Base-by-base conservation (phyloP, 2,888 invertebrate species). In the Polylopha cassiicola region DNA sequence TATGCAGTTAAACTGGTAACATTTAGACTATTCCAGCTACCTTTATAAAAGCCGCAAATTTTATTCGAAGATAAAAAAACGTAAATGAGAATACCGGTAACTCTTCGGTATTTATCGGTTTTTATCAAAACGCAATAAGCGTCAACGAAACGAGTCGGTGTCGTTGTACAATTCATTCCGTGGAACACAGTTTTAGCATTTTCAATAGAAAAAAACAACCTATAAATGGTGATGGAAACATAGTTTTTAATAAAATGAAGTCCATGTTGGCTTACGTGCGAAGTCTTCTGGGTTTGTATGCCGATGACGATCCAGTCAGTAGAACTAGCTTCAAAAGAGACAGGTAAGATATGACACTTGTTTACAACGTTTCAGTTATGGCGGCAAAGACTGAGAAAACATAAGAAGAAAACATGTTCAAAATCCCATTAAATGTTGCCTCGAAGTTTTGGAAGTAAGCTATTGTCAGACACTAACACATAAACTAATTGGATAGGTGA, bases 311-410 rank as follows among this genome's bases (percentile, higher is more conserved):
- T 58, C 60, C 65, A 37, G 45, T 60, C 44, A 51, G 52, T 43
- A 65, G 63, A 55, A 59, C 67, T 54, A 73, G 68, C 71, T 69
- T 72, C 67, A 86, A 86, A 72, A 73, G 86, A 67, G 75, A 82
- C 77, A 86, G 86, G 86, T 85, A n/a, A n/a, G n/a, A n/a, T n/a
- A 72, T 75, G 78, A 70, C 73, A 73, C 73, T 69, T 82, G 81
- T 84, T 80, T 81, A 82, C 80, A 78, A 76, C 65, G 66, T 46
- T 59, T 50, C 48, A 60, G 73, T 73, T 84, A 84, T 84, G 86
- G 86, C 86, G 86, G 86, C 67, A 85, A 86, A 79, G 68, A 65
- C 61, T 39, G 50, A 55, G 48, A 55, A 62, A 61, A 65, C 62
- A 54, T 30, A 31, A 18, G 24, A 5, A 23, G 32, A 47, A 45